These are phyloP conservation scores for Laodelphax striatellus DNA, from an alignment of 1,140 invertebrate species.

Conservation along the genomic window DNA sequence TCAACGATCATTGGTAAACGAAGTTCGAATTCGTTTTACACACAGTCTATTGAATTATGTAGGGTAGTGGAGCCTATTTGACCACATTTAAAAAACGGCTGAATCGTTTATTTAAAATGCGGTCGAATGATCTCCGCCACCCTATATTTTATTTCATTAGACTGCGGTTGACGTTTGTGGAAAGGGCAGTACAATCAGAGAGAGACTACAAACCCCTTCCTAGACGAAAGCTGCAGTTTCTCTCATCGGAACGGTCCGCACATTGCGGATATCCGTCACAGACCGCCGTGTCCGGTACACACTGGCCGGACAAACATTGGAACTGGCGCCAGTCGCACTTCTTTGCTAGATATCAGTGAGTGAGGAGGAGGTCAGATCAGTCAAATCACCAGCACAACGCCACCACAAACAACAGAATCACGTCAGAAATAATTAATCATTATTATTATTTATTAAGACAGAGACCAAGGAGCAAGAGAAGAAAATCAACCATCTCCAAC, in stretches of 20 bases:
- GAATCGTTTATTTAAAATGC: too few relatives aligned
- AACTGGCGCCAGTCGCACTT: conserved; percentile 23
- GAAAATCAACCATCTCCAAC: too few relatives aligned
- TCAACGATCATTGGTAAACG: too few relatives aligned
- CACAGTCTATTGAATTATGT: too few relatives aligned
- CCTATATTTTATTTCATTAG: too few relatives aligned
- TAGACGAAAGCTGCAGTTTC: conserved; percentile 17
- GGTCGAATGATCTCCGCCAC: too few relatives aligned
- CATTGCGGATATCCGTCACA: conserved; percentile 41
- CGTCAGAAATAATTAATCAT: not conserved
- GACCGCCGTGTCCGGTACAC: conserved; percentile 43
- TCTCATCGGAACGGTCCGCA: conserved; percentile 38
- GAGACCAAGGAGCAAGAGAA: too few relatives aligned
- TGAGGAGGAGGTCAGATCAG: too few relatives aligned
- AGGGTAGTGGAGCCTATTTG: too few relatives aligned
- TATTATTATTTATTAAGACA: too few relatives aligned
- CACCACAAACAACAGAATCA: conserved; percentile 1
- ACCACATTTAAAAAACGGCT: too few relatives aligned
- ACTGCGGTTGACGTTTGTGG: not conserved
- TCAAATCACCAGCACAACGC: not conserved
- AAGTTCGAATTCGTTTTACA: too few relatives aligned
- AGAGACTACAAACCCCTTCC: conserved; percentile 2
- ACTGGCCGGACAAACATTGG: conserved; percentile 45
- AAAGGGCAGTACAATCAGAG: not conserved
- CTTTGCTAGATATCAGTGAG: not conserved